These are phyloP conservation scores for Patella depressa DNA, from an alignment of 2,888 invertebrate species.

Conservation along the genomic window DNA sequence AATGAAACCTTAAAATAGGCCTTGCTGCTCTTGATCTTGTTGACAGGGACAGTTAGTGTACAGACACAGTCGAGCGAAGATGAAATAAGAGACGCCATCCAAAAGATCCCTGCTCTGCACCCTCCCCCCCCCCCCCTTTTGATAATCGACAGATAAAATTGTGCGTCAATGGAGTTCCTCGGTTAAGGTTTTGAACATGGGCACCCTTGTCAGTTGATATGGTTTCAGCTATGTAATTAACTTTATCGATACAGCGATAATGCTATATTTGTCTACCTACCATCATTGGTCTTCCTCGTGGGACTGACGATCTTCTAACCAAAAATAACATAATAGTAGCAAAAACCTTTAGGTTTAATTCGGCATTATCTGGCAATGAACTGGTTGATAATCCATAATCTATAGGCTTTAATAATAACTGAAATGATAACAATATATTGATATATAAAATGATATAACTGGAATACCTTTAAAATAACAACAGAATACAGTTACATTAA, in stretches of 20 bases:
- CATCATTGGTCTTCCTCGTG: conserved; percentile 51
- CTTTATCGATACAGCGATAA: not conserved
- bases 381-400: conserved; percentile 63
- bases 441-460: too few relatives aligned
- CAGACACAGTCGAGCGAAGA: too few relatives aligned
- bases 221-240: not conserved
- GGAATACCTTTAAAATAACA: too few relatives aligned
- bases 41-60: too few relatives aligned
- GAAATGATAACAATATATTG: not conserved
- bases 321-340: conserved; percentile 62
- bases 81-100: too few relatives aligned
- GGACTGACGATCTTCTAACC: conserved; percentile 51
- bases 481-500: too few relatives aligned
- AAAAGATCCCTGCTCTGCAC: too few relatives aligned
- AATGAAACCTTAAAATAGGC: too few relatives aligned
- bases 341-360: conserved; percentile 62
- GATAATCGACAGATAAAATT: not conserved
- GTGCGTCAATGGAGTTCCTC: not conserved
- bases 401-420: conserved; percentile 66
- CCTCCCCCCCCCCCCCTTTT: not conserved
- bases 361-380: conserved; percentile 48
- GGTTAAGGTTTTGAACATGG: not conserved
- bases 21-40: too few relatives aligned
- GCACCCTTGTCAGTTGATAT: not conserved
- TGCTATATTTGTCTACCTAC: conserved; percentile 35